phyloP scores from a whole-genome alignment of 1,140 invertebrate species.

The Samia ricini region DNA sequence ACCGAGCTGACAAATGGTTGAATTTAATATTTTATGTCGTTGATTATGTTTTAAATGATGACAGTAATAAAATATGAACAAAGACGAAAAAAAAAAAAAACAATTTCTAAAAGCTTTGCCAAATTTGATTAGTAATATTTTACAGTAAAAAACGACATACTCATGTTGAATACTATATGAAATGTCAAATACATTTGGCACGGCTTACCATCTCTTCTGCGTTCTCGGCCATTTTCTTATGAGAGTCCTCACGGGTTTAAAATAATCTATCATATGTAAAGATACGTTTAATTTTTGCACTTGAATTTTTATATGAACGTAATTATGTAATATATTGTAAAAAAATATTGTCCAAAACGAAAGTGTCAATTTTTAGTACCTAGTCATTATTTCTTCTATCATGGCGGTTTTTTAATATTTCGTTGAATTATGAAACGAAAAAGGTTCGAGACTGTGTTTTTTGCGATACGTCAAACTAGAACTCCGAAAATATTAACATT shows the following conservation, averaged over 20 bases:
- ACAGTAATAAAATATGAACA: too few species aligned
- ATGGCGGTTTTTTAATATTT: too few species aligned
- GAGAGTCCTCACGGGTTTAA: not conserved
- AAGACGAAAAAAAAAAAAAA: not conserved
- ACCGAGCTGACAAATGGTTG: too few species aligned
- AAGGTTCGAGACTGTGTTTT: too few species aligned
- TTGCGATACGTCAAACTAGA: too few species aligned
- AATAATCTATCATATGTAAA: not conserved
- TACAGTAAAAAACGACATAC: not conserved
- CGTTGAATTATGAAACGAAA: too few species aligned
- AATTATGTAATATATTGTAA: not conserved
- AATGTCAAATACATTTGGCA: slow-evolving; percentile 1
- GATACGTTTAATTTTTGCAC: not conserved
- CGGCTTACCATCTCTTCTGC: slow-evolving; percentile 22
- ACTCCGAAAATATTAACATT: too few species aligned
- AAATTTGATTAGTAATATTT: not conserved
- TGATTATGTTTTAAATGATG: too few species aligned
- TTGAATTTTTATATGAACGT: not conserved
- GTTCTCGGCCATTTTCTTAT: slow-evolving; percentile 14
- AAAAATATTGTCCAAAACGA: not conserved
- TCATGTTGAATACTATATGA: not conserved
- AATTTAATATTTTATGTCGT: too few species aligned
- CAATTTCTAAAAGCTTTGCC: not conserved
- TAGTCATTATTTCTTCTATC: not conserved
- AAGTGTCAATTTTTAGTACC: not conserved